Evolutionary conservation across 2,888 invertebrate genomes (phyloP).

Genomic region (Muscina levida): DNA sequence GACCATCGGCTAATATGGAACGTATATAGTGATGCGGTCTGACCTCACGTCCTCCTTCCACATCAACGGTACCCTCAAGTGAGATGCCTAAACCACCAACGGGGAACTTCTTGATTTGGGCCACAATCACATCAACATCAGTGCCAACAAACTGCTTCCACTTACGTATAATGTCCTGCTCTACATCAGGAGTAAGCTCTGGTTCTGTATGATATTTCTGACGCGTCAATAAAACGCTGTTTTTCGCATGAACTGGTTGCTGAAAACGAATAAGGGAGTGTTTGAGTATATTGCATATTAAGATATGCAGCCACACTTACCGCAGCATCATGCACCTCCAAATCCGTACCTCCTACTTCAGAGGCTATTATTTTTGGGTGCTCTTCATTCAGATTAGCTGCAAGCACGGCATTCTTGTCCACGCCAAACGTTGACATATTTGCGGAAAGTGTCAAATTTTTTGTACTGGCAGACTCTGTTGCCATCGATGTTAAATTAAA

Average conservation of each 20-base stretch:
- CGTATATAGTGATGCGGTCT: constrained; percentile 99
- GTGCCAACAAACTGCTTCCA: constrained; percentile 91
- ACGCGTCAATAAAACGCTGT: constrained; percentile 72
- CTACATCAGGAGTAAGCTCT: constrained; percentile 85
- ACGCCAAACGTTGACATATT: constrained; percentile 73
- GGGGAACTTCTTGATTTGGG: constrained; percentile 90
- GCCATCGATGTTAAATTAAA: constrained; percentile 63
- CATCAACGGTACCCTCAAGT: constrained; percentile 98
- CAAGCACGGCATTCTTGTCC: constrained; percentile 75
- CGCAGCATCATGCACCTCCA: constrained; percentile 69
- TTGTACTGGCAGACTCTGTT: constrained; percentile 13
- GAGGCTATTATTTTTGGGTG: constrained; percentile 75
- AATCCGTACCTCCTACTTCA: constrained; percentile 71
- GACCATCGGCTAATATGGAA: constrained; percentile 97
- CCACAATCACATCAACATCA: constrained; percentile 89
- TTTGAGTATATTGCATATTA: not conserved
- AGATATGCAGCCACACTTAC: constrained; percentile 66
- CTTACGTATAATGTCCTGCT: constrained; percentile 89
- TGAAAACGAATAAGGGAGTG: constrained; percentile 38
- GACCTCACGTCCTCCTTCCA: constrained; percentile 97
- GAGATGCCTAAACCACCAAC: constrained; percentile 98
- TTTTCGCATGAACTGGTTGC: constrained; percentile 74
- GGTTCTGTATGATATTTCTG: constrained; percentile 79
- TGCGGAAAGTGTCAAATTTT: constrained; percentile 27
- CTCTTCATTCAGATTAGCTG: constrained; percentile 74